Evolutionary conservation across 1,140 invertebrate genomes (phyloP), one percentile per base, ranked within the genome.

Genomic region (Dendrolimus kikuchii): DNA sequence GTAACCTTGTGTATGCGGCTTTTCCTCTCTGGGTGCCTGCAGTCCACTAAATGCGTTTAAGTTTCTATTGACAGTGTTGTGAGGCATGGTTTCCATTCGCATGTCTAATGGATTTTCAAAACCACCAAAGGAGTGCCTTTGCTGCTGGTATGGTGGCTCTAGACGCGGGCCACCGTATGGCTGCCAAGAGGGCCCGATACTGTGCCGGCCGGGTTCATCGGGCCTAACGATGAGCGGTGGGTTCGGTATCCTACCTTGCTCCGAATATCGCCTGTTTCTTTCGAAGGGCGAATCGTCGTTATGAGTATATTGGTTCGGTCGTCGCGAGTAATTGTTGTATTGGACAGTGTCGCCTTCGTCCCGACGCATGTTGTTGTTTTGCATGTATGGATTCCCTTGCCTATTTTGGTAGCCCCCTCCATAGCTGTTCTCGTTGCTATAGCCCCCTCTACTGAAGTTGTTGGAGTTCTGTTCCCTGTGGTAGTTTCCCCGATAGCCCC

Each of bases 391-490:
- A 40, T 63, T 63, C 38, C 62, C 55, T 8, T 58, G 66, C 36
- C 68, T 59, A 7, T 77, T 64, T 47, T 71, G 78, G 65, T 68
- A 69, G 10, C 74, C 68, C 7, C 63, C 63, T 45, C 71, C 59
- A 52, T 74, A 72, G n/a, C 61, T 59, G 7, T 53, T 59, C 5
- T 68, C 66, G 49, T 68, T 64, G 51, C 57, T 60, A 10, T 47
- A 48, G 10, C 68, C 69, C 6, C 68, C 60, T 47, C 75, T 68
- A 53, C 72, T 81, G 51, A 71, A 81, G 53, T 71, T 77, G 45
- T 76, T 82, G 8, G 71, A 60, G 42, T 76, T 80, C 45, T 87
- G 81, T 49, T 87, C 88, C 38, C 84, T 69, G 55, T 78, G 77
- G 40, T 88, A 85, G 54, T 70, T 71, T 0, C 78, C 76, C 7